Evolutionary conservation across 2,888 invertebrate genomes (phyloP).

Genomic region (Periphyllus acericola): DNA sequence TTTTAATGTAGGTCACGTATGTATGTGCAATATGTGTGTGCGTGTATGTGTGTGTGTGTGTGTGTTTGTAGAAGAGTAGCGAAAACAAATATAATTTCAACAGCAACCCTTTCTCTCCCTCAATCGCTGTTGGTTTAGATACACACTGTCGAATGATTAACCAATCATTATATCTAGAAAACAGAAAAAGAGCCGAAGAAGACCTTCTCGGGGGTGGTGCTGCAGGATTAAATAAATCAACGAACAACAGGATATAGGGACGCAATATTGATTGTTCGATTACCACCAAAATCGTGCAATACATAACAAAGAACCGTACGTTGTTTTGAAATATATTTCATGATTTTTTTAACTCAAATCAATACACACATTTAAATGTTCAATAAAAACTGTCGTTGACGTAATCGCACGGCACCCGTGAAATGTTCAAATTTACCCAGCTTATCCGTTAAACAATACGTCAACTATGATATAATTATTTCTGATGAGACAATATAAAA

Average conservation of each 20-base stretch:
- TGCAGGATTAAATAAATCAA: conserved; percentile 1
- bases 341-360: too few species aligned
- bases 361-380: too few species aligned
- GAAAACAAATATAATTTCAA: conserved; percentile 23
- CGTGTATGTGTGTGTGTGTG: neutral
- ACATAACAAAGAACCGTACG: neutral
- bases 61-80: neutral
- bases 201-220: neutral
- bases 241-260: neutral
- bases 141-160: neutral
- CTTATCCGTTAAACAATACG: too few species aligned
- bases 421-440: too few species aligned
- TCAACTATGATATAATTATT: too few species aligned
- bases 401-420: too few species aligned
- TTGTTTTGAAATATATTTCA: too few species aligned
- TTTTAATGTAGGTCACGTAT: neutral
- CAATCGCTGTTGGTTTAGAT: neutral
- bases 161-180: neutral
- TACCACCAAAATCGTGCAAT: neutral
- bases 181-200: neutral
- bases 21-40: neutral
- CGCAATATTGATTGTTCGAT: neutral
- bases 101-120: neutral
- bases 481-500: too few species aligned
- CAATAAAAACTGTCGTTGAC: too few species aligned